Base-by-base conservation (phyloP, 2,113 vertebrate genomes). In the Noturus placidus region DNA sequence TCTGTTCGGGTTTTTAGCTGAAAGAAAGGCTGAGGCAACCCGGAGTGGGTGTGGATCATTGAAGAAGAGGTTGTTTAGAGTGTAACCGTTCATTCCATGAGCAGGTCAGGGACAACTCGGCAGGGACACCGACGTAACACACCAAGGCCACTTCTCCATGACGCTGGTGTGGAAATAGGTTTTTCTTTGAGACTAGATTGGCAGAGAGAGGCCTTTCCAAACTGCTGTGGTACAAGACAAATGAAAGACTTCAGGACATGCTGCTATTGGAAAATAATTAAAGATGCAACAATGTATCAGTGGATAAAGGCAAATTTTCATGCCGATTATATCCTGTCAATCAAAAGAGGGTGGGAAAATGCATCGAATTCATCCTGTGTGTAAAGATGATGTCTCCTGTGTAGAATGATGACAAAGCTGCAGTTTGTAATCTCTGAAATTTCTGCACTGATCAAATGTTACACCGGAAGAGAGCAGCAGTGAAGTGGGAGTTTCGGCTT, bases 51-150 rank as follows among this genome's bases (percentile, higher is more conserved):
- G 52, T 85, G 61, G 72, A 87, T 63, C 63, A 79, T 22, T 59
- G 19, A 88, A 90, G 46, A 52, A 22, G 35, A 50, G 57, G 72
- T 46, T 11, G 13, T 86, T 78, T 52, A 19, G 25, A 63, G 17
- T 38, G 3, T 0, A 27, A 13, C n/a, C 63, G 13, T n/a, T 65
- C n/a, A 65, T n/a, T 13, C 11, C 27, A 67, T 14, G n/a, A 67
- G 63, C 11, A 30, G 63, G 63, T 30, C n/a, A 67, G 3, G 11
- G 63, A 67, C 27, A 30, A 30, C n/a, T 3, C 27, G 6, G 20
- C n/a, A n/a, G n/a, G n/a, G n/a, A n/a, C 17, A 10, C n/a, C 13
- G 42, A 10, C 2, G 7, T 72, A 72, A 38, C 22, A 35, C 22
- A 42, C 7, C 19, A 25, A 2, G 2, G 6, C 70, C 19, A 42